Percentiles rank a stretch among this genome's conserved stretches.
Conservation (phyloP, 2,797 vertebrate species). For the Sebastes wilsoni region DNA sequence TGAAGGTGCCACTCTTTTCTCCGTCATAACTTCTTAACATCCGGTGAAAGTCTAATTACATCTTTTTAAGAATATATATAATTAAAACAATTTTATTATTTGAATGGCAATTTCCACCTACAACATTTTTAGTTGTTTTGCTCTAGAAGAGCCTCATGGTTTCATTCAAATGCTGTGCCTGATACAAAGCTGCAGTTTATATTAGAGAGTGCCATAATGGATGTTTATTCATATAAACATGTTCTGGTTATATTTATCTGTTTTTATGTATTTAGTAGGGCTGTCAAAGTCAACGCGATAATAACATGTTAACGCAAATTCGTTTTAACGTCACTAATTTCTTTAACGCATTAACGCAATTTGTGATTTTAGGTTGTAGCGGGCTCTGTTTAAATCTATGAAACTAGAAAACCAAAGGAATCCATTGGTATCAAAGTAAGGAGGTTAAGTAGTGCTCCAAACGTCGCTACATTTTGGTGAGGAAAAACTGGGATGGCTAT, state of each 20-base stretch:
- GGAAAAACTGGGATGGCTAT: too few species aligned
- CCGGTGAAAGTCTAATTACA: neutral
- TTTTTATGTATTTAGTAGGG: neutral
- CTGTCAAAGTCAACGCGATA: too few species aligned
- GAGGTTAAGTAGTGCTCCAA: too few species aligned
- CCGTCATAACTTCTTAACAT: neutral
- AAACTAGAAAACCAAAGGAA: too few species aligned
- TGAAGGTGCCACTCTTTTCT: neutral
- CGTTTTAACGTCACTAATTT: too few species aligned
- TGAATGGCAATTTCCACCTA: neutral
- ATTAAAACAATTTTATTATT: neutral
- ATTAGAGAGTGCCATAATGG: neutral
- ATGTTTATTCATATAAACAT: neutral
- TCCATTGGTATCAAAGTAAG: too few species aligned
- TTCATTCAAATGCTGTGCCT: neutral
- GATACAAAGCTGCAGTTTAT: neutral
- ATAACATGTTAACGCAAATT: too few species aligned
- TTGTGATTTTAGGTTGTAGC: too few species aligned
- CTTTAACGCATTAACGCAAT: too few species aligned
- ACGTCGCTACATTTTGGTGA: fast-evolving
- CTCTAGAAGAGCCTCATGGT: neutral
- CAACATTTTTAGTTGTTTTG: neutral
- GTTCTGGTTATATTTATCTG: neutral
- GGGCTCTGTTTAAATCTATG: too few species aligned
- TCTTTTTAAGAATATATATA: neutral